These are phyloP conservation scores for Rhodophaea formosa DNA, from an alignment of 2,888 invertebrate species.

Conservation along the genomic window DNA sequence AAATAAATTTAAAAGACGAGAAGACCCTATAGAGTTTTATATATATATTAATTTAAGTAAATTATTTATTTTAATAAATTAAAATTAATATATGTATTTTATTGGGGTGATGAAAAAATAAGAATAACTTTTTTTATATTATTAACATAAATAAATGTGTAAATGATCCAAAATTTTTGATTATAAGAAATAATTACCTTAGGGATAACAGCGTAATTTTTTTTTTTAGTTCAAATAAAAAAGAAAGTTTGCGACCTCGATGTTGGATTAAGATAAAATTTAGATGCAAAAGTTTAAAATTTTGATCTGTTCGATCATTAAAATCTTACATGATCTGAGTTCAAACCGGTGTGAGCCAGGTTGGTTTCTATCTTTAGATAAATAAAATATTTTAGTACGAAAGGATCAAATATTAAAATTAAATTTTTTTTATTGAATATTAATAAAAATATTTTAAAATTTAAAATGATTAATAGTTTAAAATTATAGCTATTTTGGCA, in stretches of 20 bases:
- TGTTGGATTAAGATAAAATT: conserved; percentile 91
- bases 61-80: conserved; percentile 50
- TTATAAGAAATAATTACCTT: conserved; percentile 88
- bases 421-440: conserved; percentile 65
- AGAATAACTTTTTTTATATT: conserved; percentile 74
- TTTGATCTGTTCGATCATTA: conserved; percentile 91
- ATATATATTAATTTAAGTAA: conserved; percentile 59
- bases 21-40: conserved; percentile 89
- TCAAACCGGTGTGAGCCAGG: conserved; percentile 92
- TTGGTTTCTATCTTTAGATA: conserved; percentile 90
- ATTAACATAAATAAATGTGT: conserved; percentile 62
- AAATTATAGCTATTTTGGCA: conserved; percentile 80
- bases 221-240: conserved; percentile 87
- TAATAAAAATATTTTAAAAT: conserved; percentile 36
- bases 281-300: conserved; percentile 84
- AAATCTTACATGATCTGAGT: conserved; percentile 94
- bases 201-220: conserved; percentile 93
- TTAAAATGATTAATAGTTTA: not conserved
- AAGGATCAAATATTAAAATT: conserved; percentile 85
- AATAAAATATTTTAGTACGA: conserved; percentile 86
- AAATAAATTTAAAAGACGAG: conserved; percentile 85
- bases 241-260: conserved; percentile 92
- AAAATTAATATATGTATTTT: conserved; percentile 69
- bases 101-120: conserved; percentile 85
- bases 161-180: conserved; percentile 81